phyloP scores from a whole-genome alignment of 2,113 vertebrate species.

The Blennius ocellaris region DNA sequence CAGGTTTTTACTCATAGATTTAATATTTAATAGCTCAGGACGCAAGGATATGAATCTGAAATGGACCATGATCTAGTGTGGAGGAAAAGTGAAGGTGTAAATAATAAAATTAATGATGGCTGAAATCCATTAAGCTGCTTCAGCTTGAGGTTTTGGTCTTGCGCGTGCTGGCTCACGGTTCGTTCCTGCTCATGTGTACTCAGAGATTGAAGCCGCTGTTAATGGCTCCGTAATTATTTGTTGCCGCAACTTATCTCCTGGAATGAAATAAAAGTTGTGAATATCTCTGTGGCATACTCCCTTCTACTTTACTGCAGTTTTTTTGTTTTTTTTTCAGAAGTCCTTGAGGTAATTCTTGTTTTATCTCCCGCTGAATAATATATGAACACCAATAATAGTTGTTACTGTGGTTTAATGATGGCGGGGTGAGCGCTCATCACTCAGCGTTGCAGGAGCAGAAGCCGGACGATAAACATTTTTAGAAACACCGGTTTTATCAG shows the following conservation, averaged over 20 bases:
- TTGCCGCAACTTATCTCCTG: not conserved
- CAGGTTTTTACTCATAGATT: too few species aligned
- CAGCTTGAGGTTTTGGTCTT: not conserved
- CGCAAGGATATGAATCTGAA: not conserved
- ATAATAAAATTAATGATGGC: conserved; percentile 1
- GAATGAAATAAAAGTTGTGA: not conserved
- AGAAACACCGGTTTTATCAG: not conserved
- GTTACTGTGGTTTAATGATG: too few species aligned
- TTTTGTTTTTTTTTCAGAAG: too few species aligned
- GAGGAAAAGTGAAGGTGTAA: not conserved
- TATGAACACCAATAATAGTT: too few species aligned
- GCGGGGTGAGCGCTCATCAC: not conserved
- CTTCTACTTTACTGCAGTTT: not conserved
- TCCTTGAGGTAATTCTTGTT: too few species aligned
- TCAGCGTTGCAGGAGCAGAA: not conserved
- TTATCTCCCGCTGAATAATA: too few species aligned
- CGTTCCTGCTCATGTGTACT: not conserved
- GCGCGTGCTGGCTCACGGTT: not conserved
- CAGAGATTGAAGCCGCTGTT: not conserved
- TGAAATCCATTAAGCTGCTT: not conserved
- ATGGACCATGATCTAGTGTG: not conserved
- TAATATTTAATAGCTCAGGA: not conserved
- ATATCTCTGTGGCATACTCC: not conserved
- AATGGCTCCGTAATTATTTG: not conserved
- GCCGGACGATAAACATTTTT: not conserved